Percentiles rank a stretch among this genome's conserved stretches.
These are phyloP conservation scores for Marmota flaviventris DNA, from an alignment of 2,113 vertebrate species.

Conservation along the genomic window DNA sequence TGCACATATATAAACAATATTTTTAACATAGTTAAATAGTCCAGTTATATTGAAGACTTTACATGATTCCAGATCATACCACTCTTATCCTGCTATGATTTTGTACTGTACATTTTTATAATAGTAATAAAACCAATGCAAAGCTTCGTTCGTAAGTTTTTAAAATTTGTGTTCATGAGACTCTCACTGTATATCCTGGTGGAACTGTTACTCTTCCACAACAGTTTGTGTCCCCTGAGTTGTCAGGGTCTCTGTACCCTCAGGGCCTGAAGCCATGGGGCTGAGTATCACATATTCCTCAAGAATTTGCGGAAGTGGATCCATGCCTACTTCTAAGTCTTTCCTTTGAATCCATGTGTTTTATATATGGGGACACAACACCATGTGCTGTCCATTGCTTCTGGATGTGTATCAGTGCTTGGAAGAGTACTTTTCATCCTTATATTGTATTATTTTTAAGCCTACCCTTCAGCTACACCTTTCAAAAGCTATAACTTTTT, in stretches of 20 bases:
- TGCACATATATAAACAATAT: background rate
- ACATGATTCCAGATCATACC: background rate
- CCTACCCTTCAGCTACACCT: background rate
- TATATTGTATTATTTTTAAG: background rate
- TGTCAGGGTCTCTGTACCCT: no score
- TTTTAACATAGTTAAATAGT: background rate
- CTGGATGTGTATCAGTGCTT: background rate
- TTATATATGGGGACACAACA: no score
- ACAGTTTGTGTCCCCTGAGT: no score
- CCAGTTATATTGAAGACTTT: background rate
- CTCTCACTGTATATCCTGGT: background rate
- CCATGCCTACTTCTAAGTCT: background rate
- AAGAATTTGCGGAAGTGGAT: background rate
- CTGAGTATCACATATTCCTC: background rate
- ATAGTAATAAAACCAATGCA: background rate
- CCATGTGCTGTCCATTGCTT: background rate
- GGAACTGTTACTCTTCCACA: background rate
- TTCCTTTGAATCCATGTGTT: background rate
- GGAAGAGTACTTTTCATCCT: background rate
- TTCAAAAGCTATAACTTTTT: background rate
- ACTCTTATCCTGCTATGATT: background rate
- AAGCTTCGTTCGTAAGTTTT: background rate
- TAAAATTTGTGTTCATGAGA: background rate
- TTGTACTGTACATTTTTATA: background rate
- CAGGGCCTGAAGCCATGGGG: background rate